Base-by-base conservation (phyloP, 2,888 invertebrate species). In the Rhingia campestris region DNA sequence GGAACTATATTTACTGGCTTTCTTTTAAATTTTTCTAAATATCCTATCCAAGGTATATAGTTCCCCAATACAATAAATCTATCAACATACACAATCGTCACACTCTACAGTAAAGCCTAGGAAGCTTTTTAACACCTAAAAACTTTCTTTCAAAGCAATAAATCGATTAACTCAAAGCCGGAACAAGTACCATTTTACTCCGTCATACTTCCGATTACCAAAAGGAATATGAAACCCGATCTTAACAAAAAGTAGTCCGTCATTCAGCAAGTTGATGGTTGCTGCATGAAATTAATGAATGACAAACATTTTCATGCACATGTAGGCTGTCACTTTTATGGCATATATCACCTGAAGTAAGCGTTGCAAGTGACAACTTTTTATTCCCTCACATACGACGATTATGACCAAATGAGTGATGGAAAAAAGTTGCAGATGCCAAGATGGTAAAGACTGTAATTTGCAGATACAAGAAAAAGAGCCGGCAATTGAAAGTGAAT, bases 401-500 rank as follows among this genome's bases (percentile, higher is more conserved):
- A 22, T 22, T 22, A 22, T 22, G 22, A 22, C 22, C 22, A 22
- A 22, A 22, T 22, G 22, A 37, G 14, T 37, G 14, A 37, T 56
- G 4, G 37, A 7, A 22, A 37, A 14, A 14, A 37, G 14, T 37
- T 12, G n/a, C 37, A 37, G 9, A 49, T 56, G 56, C 10, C 14
- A 45, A 10, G 10, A 45, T 12, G 5, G 4, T 1, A 37, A 56
- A 37, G 9, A 7, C 14, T 56, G 9, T 22, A 39, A 35, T 54
- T 54, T 54, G 32, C 35, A 54, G 41, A 22, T 1, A 14, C 35
- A 6, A 12, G 12, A 9, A 41, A 58, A 41, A 39, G 22, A 22
- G 32, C 67, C 59, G 37, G 45, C 37, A 43, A 69, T 76, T 47
- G 67, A 76, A 76, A 76, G 67, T 76, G 54, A 61, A 6, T 45